Percentiles rank a stretch among this genome's conserved stretches.
Conservation (phyloP, 2,797 vertebrate genomes). For the Lateolabrax maculatus region DNA sequence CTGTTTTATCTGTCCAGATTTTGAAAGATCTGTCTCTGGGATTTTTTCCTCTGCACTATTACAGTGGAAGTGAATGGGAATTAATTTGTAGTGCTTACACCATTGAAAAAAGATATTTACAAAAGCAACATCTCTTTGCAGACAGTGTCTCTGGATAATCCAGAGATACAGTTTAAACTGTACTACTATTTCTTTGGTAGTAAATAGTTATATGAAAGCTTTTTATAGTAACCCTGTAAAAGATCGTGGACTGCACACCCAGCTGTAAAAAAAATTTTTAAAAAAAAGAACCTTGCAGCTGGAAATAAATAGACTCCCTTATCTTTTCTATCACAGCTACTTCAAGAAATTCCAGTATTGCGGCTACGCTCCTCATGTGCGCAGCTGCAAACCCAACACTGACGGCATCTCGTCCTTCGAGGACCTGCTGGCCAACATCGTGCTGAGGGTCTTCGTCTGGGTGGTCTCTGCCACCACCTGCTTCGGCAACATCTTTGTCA, state of each 20-base stretch:
- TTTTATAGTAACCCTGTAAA: too few relatives aligned
- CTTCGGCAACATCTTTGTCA: constrained; percentile 97
- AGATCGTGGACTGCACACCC: too few relatives aligned
- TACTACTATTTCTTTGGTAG: background rate
- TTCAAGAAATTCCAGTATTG: constrained; percentile 99
- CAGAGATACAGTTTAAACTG: background rate
- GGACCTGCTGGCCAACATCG: constrained; percentile 94
- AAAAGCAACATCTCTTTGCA: background rate
- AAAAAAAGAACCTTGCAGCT: background rate
- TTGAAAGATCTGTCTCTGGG: background rate
- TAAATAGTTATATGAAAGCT: background rate
- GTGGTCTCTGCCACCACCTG: constrained; percentile 96
- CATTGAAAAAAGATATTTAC: background rate
- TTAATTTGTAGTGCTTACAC: background rate
- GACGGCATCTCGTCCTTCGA: constrained; percentile 99
- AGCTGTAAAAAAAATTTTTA: too few relatives aligned
- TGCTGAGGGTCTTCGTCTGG: constrained; percentile 98
- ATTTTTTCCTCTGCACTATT: background rate
- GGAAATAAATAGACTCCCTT: background rate
- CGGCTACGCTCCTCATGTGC: constrained; percentile 95
- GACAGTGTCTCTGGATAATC: constrained; percentile 4
- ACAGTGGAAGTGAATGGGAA: background rate
- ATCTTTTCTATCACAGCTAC: constrained; percentile 83
- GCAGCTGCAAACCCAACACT: constrained; percentile 98
- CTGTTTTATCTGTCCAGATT: background rate